Evolutionary conservation across 2,113 vertebrate genomes (phyloP), one percentile per base, ranked within the genome.

Genomic region (Sturnira hondurensis): DNA sequence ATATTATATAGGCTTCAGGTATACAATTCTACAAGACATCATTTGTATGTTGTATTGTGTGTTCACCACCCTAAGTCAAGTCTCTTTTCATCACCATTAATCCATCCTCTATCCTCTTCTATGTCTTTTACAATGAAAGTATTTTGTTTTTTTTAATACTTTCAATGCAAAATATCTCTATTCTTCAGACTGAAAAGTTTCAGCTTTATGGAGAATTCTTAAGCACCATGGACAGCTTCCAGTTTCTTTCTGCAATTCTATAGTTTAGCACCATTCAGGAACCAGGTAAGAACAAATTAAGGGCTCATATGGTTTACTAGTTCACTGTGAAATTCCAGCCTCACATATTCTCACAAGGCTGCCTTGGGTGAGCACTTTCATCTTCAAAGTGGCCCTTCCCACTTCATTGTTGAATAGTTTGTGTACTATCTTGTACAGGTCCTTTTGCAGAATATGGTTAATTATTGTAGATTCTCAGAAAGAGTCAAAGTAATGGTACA

Each of bases 191-290:
- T 89, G 31, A 93, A 16, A 78, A 87, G 80, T 52, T 43, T 22
- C 43, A 83, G 33, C 52, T 43, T 20, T 76, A 56, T 76, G 65
- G 65, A 86, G 38, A 56, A 77, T 50, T 90, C 7, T 41, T 91
- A 63, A 95, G 77, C 31, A 96, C 86, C 33, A 52, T 31, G 52
- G 91, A 92, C 90, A 97, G 90, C 36, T 80, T 6, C 67, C 85
- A 13, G 28, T 47, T 63, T 82, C 52, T 85, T 76, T 22, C 22
- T 22, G 17, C 56, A 20, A 7, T 36, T 70, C 8, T 15, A 24
- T 70, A 70, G n/a, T 61, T 86, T 26, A 73, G 74, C 8, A 54
- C 12, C 36, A 63, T 63, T 43, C 5, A 9, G 38, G 12, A 22
- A 56, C 22, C 36, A 47, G 38, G n/a, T 67, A 81, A 47, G 50